Conservation (phyloP, 2,888 invertebrate species). For the Chrysotoxum bicinctum region DNA sequence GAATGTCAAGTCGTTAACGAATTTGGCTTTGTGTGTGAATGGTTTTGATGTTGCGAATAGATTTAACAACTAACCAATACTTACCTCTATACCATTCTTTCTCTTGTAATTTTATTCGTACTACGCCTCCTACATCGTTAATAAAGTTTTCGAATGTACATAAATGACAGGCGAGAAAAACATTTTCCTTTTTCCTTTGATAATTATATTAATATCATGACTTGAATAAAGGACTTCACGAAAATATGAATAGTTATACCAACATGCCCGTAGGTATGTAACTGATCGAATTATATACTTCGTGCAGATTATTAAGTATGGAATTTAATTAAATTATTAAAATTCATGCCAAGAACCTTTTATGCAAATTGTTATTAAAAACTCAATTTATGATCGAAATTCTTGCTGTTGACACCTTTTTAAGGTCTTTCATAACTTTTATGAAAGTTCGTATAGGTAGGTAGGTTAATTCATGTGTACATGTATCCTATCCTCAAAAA, state of each 20-base stretch:
- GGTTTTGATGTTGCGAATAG: slow-evolving; percentile 41
- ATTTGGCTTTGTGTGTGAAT: slow-evolving; percentile 63
- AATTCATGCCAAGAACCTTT: slow-evolving; percentile 7
- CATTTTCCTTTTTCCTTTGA: slow-evolving; percentile 25
- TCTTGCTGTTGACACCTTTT: slow-evolving; percentile 5
- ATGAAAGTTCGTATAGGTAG: not conserved
- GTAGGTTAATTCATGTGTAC: not conserved
- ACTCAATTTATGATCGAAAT: slow-evolving; percentile 27
- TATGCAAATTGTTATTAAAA: slow-evolving; percentile 22
- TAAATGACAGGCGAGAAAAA: slow-evolving; percentile 21
- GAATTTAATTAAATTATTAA: slow-evolving; percentile 40
- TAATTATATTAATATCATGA: not conserved
- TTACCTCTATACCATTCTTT: not conserved
- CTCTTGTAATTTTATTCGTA: not conserved
- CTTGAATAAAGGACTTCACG: not conserved
- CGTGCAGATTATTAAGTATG: not conserved
- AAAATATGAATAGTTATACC: not conserved
- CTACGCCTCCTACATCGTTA: slow-evolving; percentile 17
- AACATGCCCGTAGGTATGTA: not conserved
- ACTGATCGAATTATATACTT: not conserved
- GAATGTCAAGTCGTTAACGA: slow-evolving; percentile 78
- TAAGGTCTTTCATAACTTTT: not conserved
- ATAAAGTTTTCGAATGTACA: slow-evolving; percentile 40
- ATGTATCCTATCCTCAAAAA: not conserved
- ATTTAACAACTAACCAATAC: slow-evolving; percentile 28